Evolutionary conservation across 2,888 invertebrate genomes (phyloP), one percentile per base, ranked within the genome.

Genomic region (Ferdinandea cuprea): DNA sequence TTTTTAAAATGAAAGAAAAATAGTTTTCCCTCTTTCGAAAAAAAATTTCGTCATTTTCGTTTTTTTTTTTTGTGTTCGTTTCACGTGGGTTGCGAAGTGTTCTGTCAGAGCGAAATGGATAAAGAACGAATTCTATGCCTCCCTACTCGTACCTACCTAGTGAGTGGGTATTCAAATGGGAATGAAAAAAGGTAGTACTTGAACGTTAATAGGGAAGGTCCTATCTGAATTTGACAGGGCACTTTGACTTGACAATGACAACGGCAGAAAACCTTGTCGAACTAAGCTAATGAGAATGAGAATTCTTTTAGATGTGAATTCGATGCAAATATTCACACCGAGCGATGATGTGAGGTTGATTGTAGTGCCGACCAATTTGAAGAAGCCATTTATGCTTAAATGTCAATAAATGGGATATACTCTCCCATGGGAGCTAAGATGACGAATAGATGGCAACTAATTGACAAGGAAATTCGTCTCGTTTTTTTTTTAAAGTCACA

Each of bases 1-100:
- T 74, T 66, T 66, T 58, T 74, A 74, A 40, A 25, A 15, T 35
- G 19, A 63, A 73, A 28, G 54, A 54, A 72, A n/a, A 63, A 72
- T 72, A 72, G 72, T 72, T 63, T 71, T 52, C 15, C 17, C 35
- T 15, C 61, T 50, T 59, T 37, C 17, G 17, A 3, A 6, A 11
- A 5, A 19, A 13, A 8, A 40, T 32, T 48, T 48, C 21, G n/a
- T 50, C 30, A 30, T 46, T 25, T 42, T 48, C 13, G 28, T 65
- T 17, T 25, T 13, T 40, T n/a, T 6, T 40, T 21, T 30, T 19
- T 32, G 44, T 50, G 9, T 54, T 42, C 52, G 61, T 61, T 72
- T 61, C 42, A 28, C 13, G 13, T 13, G 40, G 25, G 25, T 32
- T 28, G 48, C n/a, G n/a, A 69, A 28, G 37, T 35, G 30, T 21